A percentile compares a stretch with the other conserved stretches of the same genome.
Conservation (phyloP, 2,797 vertebrate genomes). For the Lagorchestes hirsutus region DNA sequence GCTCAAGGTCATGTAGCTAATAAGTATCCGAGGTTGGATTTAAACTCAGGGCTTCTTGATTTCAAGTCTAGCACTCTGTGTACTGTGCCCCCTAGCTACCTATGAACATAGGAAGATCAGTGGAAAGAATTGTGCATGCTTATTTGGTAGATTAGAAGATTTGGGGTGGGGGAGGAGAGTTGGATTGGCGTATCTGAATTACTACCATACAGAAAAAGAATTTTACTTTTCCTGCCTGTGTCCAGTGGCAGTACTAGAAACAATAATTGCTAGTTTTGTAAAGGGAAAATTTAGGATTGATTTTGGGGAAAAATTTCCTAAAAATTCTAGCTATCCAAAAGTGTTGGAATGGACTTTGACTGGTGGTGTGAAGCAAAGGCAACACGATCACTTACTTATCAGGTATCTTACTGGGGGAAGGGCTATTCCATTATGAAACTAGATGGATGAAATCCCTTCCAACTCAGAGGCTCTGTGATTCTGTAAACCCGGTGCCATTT, state of each 20-base stretch:
- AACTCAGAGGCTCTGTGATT: neutral
- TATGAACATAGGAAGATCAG: neutral
- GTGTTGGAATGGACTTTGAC: neutral
- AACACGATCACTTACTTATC: neutral
- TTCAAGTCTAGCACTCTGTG: neutral
- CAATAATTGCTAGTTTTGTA: neutral
- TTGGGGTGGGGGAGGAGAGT: neutral
- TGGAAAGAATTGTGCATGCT: neutral
- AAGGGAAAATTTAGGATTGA: neutral
- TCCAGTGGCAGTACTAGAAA: neutral
- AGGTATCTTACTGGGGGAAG: neutral
- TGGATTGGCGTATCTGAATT: neutral
- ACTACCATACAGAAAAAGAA: neutral
- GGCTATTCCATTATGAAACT: neutral
- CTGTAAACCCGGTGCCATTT: neutral
- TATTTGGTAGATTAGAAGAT: neutral
- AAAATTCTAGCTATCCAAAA: neutral
- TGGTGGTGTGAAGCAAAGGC: neutral
- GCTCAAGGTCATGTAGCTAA: neutral
- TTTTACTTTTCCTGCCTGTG: neutral
- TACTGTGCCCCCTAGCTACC: neutral
- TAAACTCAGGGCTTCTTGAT: neutral
- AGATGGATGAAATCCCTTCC: neutral
- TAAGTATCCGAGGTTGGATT: neutral
- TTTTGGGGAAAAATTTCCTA: neutral